Evolutionary conservation across 2,113 vertebrate genomes (phyloP).

Genomic region (Cynoglossus semilaevis): DNA sequence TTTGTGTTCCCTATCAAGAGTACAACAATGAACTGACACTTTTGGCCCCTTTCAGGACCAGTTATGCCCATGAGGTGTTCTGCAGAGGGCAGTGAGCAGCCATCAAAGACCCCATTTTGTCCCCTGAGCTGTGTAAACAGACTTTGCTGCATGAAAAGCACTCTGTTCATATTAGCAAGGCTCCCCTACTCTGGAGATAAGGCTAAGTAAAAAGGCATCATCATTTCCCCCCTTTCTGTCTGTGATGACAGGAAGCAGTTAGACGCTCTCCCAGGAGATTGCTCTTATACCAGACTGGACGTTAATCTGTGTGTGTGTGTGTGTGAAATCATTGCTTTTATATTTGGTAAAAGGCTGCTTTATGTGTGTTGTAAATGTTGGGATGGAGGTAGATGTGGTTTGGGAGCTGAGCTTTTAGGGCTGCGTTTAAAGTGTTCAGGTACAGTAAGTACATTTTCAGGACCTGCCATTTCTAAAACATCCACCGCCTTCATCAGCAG

Average conservation of each 20-base stretch:
- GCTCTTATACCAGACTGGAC: conserved; percentile 39
- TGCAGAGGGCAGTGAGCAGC: conserved; percentile 7
- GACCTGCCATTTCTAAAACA: not conserved
- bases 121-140: conserved; percentile 54
- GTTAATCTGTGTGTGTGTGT: not conserved
- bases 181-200: conserved; percentile 64
- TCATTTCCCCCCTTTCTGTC: conserved; percentile 58
- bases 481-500: not conserved
- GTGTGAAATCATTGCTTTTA: conserved; percentile 30
- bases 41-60: conserved; percentile 11
- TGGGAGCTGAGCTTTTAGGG: conserved; percentile 45
- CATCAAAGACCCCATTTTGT: conserved; percentile 39
- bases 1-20: not conserved
- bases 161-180: conserved; percentile 67
- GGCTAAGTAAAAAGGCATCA: conserved; percentile 56
- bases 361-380: conserved; percentile 51
- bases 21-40: conserved; percentile 6
- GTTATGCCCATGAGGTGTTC: conserved; percentile 21
- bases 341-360: conserved; percentile 25
- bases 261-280: conserved; percentile 48
- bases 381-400: conserved; percentile 26
- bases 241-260: conserved; percentile 61
- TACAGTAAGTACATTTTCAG: conserved; percentile 33
- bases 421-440: conserved; percentile 12
- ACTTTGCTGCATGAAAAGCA: conserved; percentile 58